Evolutionary conservation across 2,888 invertebrate genomes (phyloP).

Genomic region (Aproaerema taeniolella): DNA sequence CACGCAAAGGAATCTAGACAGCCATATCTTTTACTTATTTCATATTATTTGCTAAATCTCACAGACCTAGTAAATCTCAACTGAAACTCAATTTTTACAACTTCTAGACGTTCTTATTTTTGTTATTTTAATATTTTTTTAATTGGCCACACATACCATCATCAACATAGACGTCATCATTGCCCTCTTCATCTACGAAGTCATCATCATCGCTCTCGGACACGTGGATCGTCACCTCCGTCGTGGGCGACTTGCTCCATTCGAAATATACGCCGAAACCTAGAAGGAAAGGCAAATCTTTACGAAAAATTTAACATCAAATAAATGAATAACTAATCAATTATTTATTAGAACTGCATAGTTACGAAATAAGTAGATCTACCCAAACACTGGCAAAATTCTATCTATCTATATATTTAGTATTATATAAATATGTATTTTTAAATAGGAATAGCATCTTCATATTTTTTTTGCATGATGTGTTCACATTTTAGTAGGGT

Average conservation of each 20-base stretch:
- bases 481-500: too few species aligned
- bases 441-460: too few species aligned
- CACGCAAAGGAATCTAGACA: background rate
- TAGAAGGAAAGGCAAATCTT: too few species aligned
- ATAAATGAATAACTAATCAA: background rate
- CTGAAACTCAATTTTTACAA: too few species aligned
- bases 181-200: slow-evolving; percentile 86
- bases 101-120: too few species aligned
- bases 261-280: slow-evolving; percentile 98
- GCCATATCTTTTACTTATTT: background rate
- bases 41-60: background rate
- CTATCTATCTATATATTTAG: too few species aligned
- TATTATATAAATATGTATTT: too few species aligned
- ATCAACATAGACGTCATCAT: slow-evolving; percentile 71
- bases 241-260: slow-evolving; percentile 93
- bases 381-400: background rate
- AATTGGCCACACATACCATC: slow-evolving; percentile 29
- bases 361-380: background rate
- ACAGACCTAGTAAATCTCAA: background rate
- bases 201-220: slow-evolving; percentile 97
- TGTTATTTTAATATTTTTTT: background rate
- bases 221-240: slow-evolving; percentile 95
- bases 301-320: background rate
- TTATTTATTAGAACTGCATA: background rate
- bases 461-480: too few species aligned